Evolutionary conservation across 2,888 invertebrate genomes (phyloP), one percentile per base, ranked within the genome.

Genomic region (Incurvaria masculella): DNA sequence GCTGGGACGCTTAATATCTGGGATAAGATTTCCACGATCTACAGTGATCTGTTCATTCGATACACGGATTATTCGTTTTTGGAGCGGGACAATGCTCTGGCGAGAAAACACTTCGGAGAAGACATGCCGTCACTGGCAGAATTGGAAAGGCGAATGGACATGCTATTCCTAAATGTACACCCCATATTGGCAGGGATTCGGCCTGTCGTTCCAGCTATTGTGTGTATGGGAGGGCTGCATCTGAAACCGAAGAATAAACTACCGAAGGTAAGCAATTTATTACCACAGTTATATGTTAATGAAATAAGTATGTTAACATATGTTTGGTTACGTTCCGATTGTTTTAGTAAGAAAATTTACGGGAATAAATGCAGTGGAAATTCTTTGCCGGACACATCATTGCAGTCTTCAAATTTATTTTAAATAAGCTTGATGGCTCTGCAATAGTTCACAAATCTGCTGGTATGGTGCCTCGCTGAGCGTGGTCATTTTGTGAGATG

Each of bases 221-320:
- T 76, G 4, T 65, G 64, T 45, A 61, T 72, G 46, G 72, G 73
- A 23, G 73, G 72, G n/a, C 57, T 69, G 26, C 75, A 74, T 52
- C 58, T 69, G 26, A 62, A 61, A n/a, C 59, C 62, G 3, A 51
- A 61, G 8, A 65, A 69, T 46, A 58, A 66, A 11, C 56, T 79
- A 38, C 72, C 74, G 2, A 51, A 64, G 60, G 79, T 72, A 59
- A 52, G 19, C n/a, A n/a, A n/a, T n/a, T n/a, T n/a, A n/a, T n/a
- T n/a, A n/a, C n/a, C n/a, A n/a, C n/a, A n/a, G n/a, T n/a, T n/a
- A n/a, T n/a, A n/a, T n/a, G n/a, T n/a, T n/a, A n/a, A n/a, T 50
- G 49, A 46, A 38, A 21, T 53, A 39, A 41, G n/a, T 47, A 10
- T 20, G 45, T 14, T 21, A 17, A n/a, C n/a, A n/a, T n/a, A n/a